Percentiles rank a stretch among this genome's conserved stretches.
phyloP scores from a whole-genome alignment of 2,888 invertebrate species.

The Drosophila nigricruria region DNA sequence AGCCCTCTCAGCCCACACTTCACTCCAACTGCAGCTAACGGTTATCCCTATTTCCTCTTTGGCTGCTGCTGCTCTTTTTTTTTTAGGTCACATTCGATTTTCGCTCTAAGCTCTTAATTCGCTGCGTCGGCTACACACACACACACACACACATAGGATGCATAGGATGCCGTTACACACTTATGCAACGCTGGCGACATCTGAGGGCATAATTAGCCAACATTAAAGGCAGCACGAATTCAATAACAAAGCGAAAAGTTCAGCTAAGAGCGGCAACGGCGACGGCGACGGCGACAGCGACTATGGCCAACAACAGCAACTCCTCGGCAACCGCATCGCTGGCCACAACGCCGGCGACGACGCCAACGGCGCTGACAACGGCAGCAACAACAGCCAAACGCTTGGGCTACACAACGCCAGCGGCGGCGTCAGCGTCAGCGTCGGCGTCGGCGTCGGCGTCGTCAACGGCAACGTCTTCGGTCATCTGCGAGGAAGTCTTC shows the following conservation, averaged over 20 bases:
- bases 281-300: background rate
- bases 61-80: constrained; percentile 10
- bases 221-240: constrained; percentile 2
- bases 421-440: constrained; percentile 49
- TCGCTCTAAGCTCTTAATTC: constrained; percentile 40
- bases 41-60: constrained; percentile 28
- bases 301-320: constrained; percentile 49
- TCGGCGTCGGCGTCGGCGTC: constrained; percentile 56
- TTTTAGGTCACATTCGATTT: constrained; percentile 62
- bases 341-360: constrained; percentile 62
- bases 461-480: constrained; percentile 79
- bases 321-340: constrained; percentile 62
- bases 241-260: background rate
- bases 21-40: constrained; percentile 34
- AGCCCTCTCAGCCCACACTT: background rate
- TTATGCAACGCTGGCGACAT: constrained; percentile 59
- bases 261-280: background rate
- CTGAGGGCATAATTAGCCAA: constrained; percentile 35
- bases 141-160: background rate
- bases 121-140: constrained; percentile 26
- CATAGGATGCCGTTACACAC: constrained; percentile 37
- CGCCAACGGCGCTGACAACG: constrained; percentile 55
- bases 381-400: constrained; percentile 46
- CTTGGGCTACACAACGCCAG: constrained; percentile 63
- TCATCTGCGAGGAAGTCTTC: constrained; percentile 93